Base-by-base conservation (phyloP, 2,797 vertebrate genomes). In the Synaphobranchus kaupii region DNA sequence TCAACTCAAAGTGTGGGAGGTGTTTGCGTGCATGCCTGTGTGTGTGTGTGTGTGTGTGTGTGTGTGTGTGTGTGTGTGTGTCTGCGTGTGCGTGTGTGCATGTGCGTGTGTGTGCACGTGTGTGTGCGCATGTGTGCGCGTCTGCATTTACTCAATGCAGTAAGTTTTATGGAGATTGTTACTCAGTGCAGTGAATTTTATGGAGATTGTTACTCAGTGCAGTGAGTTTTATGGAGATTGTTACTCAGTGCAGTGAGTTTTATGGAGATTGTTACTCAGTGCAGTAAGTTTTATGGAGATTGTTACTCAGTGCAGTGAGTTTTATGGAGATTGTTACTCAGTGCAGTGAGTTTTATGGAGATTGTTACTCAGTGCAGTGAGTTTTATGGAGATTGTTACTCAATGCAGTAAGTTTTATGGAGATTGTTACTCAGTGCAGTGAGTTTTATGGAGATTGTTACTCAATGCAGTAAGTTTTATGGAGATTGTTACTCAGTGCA, bases 91-190 rank as follows among this genome's bases (percentile, higher is more conserved):
- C 25, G 54, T 81, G 84, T 44, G 52, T 85, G 56, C 90, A 90
- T 34, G 85, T 92, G 89, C 48, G 90, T 92, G n/a, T 73, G 12
- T 85, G 91, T 92, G 89, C 86, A 86, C 81, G 76, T 86, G 83
- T 83, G 54, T 90, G 88, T 90, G 86, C 88, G 86, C n/a, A n/a
- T n/a, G n/a, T n/a, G n/a, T n/a, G n/a, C n/a, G n/a, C n/a, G n/a
- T n/a, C n/a, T n/a, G n/a, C n/a, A n/a, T n/a, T n/a, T n/a, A n/a
- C n/a, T n/a, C n/a, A n/a, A n/a, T 50, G 80, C 80, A 52, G 10
- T 83, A 82, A 50, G 25, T 25, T 83, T 52, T 83, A 83, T 83
- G 22, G 80, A 39, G 44, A 80, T 47, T 44, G 76, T 80, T 17
- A 17, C 15, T n/a, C n/a, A n/a, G n/a, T n/a, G 80, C 80, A 52